Percentiles rank a stretch among this genome's conserved stretches.
phyloP scores from a whole-genome alignment of 2,888 invertebrate genomes.

The Erebia ligea region DNA sequence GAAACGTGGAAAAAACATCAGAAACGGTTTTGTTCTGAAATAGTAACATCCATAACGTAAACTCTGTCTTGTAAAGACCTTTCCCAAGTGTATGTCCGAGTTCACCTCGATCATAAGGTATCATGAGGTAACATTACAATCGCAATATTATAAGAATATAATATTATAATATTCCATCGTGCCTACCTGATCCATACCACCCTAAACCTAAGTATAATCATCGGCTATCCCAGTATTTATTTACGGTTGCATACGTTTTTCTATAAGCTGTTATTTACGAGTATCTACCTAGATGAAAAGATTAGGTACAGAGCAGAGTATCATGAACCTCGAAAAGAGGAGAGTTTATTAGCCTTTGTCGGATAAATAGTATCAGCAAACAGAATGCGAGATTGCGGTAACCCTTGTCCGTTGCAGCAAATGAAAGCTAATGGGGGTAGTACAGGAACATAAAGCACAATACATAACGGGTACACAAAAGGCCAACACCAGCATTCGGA shows the following conservation, averaged over 20 bases:
- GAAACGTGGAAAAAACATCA: slow-evolving; percentile 11
- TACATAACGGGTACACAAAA: slow-evolving; percentile 73
- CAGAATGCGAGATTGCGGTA: slow-evolving; percentile 22
- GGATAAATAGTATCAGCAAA: slow-evolving; percentile 20
- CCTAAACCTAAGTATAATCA: not conserved
- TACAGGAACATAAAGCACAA: slow-evolving; percentile 41
- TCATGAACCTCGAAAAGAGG: not conserved
- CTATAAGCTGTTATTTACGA: not conserved
- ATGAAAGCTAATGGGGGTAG: slow-evolving; percentile 39
- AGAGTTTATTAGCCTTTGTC: slow-evolving; percentile 1
- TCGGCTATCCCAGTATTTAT: not conserved
- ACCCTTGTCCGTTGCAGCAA: slow-evolving; percentile 37
- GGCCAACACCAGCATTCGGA: slow-evolving; percentile 65
- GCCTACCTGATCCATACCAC: not conserved
- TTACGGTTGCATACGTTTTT: not conserved
- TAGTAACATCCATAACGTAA: slow-evolving; percentile 12
- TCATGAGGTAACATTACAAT: not conserved
- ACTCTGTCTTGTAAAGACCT: not conserved
- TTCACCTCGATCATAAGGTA: not conserved
- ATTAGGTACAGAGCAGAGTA: not conserved
- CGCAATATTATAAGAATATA: no score
- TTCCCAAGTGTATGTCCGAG: not conserved
- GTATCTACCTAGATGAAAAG: not conserved
- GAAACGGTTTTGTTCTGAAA: slow-evolving; percentile 5
- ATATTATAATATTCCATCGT: not conserved